phyloP scores from a whole-genome alignment of 2,113 vertebrate species.

The Athene cunicularia region DNA sequence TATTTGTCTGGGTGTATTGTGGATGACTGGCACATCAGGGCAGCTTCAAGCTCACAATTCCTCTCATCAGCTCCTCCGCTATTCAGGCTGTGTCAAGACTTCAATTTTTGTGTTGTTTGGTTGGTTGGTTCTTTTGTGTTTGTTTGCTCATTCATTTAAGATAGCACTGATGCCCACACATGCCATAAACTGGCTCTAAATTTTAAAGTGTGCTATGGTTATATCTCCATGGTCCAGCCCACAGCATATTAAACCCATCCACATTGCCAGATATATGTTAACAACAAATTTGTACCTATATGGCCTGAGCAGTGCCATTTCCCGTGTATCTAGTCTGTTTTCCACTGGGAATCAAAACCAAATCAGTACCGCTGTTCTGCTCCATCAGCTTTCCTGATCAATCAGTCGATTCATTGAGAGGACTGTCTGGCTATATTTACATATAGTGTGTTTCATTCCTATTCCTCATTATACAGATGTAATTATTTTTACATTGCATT shows the following conservation, averaged over 20 bases:
- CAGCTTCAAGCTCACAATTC: not conserved
- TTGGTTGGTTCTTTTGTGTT: not conserved
- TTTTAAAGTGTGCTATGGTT: not conserved
- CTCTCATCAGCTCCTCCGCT: not conserved
- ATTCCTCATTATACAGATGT: not conserved
- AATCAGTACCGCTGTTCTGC: not conserved
- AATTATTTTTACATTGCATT: constrained; percentile 33
- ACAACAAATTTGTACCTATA: not conserved
- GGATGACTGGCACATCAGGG: not conserved
- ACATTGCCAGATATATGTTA: not conserved
- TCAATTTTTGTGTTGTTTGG: not conserved
- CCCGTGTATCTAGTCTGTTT: not conserved
- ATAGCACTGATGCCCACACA: not conserved
- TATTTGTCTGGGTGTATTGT: not conserved
- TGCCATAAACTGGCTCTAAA: not conserved
- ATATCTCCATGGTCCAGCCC: not conserved
- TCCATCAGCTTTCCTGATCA: not conserved
- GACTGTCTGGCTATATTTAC: not conserved
- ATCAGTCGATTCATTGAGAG: not conserved
- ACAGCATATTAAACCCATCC: not conserved
- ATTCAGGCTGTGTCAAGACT: not conserved
- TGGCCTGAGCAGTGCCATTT: not conserved
- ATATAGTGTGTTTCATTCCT: not conserved
- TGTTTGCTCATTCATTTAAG: not conserved
- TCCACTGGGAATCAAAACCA: not conserved